phyloP scores from a whole-genome alignment of 2,113 vertebrate genomes.

The Microcebus ravelobensis region DNA sequence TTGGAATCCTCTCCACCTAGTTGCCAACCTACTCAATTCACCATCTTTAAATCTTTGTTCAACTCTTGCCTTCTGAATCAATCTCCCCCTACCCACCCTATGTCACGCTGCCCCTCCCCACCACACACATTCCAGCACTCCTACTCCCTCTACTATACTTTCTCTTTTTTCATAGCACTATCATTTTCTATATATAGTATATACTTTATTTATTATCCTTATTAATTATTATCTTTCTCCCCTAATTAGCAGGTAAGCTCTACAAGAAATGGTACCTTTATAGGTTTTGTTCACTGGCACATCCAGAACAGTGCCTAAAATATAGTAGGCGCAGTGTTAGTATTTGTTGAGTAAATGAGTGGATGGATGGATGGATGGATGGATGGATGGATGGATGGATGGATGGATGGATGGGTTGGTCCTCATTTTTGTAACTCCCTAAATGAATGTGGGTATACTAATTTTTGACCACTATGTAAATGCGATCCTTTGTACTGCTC shows the following conservation, averaged over 20 bases:
- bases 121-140: too few species aligned
- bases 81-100: background rate
- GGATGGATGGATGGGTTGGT: too few species aligned
- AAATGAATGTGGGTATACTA: background rate
- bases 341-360: background rate
- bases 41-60: background rate
- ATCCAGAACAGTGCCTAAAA: background rate
- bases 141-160: background rate
- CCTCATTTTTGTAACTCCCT: background rate
- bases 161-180: background rate
- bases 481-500: background rate
- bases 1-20: background rate
- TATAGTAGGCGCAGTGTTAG: background rate
- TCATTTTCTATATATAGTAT: background rate
- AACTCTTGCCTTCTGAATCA: background rate
- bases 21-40: background rate
- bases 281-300: background rate
- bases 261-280: background rate
- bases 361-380: background rate
- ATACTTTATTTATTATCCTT: background rate
- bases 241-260: background rate
- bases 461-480: background rate
- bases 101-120: background rate
- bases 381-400: background rate
- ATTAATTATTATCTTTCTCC: background rate